These are phyloP conservation scores for Hyles euphorbiae DNA, from an alignment of 1,140 invertebrate genomes.

Conservation along the genomic window DNA sequence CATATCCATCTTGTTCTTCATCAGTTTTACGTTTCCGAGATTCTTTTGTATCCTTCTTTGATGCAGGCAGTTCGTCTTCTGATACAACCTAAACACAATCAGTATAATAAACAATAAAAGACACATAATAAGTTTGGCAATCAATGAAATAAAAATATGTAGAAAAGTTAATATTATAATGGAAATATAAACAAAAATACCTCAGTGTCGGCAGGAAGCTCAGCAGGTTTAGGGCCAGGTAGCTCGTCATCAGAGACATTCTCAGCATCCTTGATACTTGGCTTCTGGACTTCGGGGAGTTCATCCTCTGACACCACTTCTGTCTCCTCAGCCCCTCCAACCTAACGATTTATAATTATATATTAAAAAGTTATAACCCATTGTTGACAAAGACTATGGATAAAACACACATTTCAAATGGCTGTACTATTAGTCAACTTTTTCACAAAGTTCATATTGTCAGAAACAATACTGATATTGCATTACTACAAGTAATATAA, in stretches of 20 bases:
- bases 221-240: conserved; percentile 83
- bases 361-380: neutral
- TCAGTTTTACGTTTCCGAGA: conserved; percentile 73
- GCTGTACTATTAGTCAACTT: too few relatives aligned
- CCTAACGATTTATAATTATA: conserved; percentile 19
- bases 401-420: too few relatives aligned
- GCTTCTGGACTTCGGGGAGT: conserved; percentile 78
- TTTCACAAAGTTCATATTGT: too few relatives aligned
- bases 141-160: too few relatives aligned
- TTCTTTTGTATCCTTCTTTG: conserved; percentile 67
- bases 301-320: conserved; percentile 90
- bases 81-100: conserved; percentile 76
- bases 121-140: neutral
- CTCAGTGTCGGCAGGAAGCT: conserved; percentile 87
- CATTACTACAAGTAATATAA: too few relatives aligned
- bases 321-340: conserved; percentile 77
- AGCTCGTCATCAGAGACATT: conserved; percentile 81
- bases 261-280: conserved; percentile 69
- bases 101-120: neutral
- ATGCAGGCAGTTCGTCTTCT: conserved; percentile 83
- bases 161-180: too few relatives aligned
- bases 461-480: too few relatives aligned
- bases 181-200: conserved; percentile 46
- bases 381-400: too few relatives aligned
- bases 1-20: conserved; percentile 77